Conservation (phyloP, 2,888 invertebrate species). For the Tetrapedia diversipes region DNA sequence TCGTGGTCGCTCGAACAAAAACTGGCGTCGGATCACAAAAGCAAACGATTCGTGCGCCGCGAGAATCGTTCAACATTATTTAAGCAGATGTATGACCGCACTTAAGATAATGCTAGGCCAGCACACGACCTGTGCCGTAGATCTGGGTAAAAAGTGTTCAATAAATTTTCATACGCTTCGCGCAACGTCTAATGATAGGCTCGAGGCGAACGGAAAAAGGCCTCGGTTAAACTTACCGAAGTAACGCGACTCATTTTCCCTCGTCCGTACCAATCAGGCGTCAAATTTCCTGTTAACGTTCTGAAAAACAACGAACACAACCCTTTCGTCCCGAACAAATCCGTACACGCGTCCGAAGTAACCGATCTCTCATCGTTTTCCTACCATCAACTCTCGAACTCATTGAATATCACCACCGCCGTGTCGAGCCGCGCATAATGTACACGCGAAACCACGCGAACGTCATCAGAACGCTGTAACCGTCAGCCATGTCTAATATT, state of each 20-base stretch:
- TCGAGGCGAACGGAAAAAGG: neutral
- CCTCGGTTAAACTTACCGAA: neutral
- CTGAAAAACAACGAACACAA: neutral
- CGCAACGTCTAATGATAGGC: neutral
- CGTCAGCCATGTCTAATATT: constrained; percentile 2
- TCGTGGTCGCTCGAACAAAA: neutral
- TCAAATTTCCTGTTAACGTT: constrained; percentile 9
- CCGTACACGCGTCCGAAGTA: neutral
- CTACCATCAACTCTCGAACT: neutral
- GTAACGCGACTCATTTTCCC: neutral
- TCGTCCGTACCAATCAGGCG: neutral
- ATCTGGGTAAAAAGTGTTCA: neutral
- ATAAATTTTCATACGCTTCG: neutral
- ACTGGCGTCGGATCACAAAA: too few relatives aligned
- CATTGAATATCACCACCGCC: neutral
- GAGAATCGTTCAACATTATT: neutral
- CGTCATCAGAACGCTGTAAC: neutral
- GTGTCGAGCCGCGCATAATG: too few relatives aligned
- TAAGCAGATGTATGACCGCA: neutral
- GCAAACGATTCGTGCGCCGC: neutral
- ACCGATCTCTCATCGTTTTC: neutral
- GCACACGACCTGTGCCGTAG: neutral
- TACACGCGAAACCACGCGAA: neutral
- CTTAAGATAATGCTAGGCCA: neutral
- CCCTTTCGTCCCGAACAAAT: constrained; percentile 9